Conservation (phyloP, 1,140 invertebrate species). For the Diuraphis noxia region DNA sequence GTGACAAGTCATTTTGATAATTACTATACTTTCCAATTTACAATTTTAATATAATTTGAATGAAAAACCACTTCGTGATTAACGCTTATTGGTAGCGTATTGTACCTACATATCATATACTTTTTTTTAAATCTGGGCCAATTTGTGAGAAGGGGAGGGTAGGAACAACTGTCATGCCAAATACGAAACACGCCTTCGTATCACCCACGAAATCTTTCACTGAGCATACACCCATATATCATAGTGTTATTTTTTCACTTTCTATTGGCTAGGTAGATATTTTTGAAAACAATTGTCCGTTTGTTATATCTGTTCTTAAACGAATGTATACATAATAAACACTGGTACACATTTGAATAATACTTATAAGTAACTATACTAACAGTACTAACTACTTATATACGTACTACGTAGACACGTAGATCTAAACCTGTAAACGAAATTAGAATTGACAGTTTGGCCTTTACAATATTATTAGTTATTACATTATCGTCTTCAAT, state of each 20-base stretch:
- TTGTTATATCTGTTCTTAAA: slow-evolving; percentile 24
- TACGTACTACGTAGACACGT: neutral
- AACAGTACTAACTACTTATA: too few relatives aligned
- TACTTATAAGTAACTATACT: neutral
- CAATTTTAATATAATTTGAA: neutral
- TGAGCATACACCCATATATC: neutral
- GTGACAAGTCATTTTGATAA: slow-evolving; percentile 26
- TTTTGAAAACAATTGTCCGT: slow-evolving; percentile 18
- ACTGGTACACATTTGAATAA: neutral
- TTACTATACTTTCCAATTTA: slow-evolving; percentile 41
- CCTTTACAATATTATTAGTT: neutral
- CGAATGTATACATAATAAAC: neutral
- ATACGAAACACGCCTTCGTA: slow-evolving; percentile 50
- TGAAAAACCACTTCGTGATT: slow-evolving; percentile 47
- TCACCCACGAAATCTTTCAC: slow-evolving; percentile 48
- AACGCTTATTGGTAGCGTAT: slow-evolving; percentile 23
- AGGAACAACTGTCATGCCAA: slow-evolving; percentile 38
- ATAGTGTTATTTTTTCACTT: slow-evolving; percentile 16
- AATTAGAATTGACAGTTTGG: neutral
- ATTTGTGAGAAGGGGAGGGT: neutral
- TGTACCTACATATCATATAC: neutral
- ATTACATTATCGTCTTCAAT: neutral
- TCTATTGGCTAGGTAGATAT: neutral
- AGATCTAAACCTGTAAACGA: neutral
- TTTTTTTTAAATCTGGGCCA: slow-evolving; percentile 23